These are phyloP conservation scores for Dicaeum eximium DNA, from an alignment of 2,113 vertebrate species.

Conservation along the genomic window DNA sequence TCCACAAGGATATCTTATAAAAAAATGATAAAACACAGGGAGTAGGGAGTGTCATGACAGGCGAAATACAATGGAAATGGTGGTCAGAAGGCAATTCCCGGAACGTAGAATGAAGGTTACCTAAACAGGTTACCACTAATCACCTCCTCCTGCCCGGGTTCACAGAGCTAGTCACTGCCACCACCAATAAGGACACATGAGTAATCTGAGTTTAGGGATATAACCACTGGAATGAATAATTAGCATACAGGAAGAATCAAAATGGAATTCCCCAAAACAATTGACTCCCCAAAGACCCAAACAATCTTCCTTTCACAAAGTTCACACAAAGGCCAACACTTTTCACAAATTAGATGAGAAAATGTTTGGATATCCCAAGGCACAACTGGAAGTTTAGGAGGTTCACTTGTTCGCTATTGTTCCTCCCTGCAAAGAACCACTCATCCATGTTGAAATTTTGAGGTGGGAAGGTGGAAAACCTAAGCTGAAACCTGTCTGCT, in stretches of 20 bases:
- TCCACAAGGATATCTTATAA: background rate
- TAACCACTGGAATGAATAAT: background rate
- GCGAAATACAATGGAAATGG: background rate
- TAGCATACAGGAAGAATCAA: background rate
- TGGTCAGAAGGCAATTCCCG: background rate
- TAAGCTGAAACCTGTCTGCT: background rate
- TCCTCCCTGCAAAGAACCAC: background rate
- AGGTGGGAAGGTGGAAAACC: background rate
- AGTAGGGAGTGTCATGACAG: background rate
- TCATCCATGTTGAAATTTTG: background rate
- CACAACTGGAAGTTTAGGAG: background rate
- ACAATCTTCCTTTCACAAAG: background rate
- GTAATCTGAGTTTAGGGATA: background rate
- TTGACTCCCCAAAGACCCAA: background rate
- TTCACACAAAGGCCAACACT: background rate
- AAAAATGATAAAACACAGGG: background rate
- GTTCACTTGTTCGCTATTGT: accelerated
- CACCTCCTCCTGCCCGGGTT: background rate
- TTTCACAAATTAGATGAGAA: background rate
- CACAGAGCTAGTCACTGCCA: background rate
- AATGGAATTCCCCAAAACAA: background rate
- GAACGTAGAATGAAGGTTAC: accelerated
- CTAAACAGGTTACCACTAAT: background rate
- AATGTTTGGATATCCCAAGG: background rate
- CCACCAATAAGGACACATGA: background rate